Conservation (phyloP, 2,888 invertebrate species). For the Aphidoletes aphidimyza region DNA sequence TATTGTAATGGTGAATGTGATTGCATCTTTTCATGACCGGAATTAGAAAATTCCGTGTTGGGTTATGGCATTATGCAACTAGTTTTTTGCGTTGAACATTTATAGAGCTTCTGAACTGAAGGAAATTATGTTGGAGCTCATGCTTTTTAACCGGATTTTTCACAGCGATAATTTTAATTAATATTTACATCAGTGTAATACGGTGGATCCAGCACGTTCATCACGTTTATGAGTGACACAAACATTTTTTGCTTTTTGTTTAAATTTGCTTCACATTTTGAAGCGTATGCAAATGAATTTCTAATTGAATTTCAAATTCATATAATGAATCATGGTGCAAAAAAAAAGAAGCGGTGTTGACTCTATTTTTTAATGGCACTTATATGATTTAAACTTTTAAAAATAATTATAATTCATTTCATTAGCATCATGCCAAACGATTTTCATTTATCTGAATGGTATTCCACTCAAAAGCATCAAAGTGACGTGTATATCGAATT, state of each 20-base stretch:
- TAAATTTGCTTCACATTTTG: neutral
- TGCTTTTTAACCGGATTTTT: too few relatives aligned
- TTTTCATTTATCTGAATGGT: neutral
- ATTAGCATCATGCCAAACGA: constrained; percentile 6
- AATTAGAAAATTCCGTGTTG: too few relatives aligned
- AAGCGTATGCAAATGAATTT: neutral
- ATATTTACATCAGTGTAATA: neutral
- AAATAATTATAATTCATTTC: constrained; percentile 11
- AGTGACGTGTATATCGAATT: neutral
- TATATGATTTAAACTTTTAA: neutral
- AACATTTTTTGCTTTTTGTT: too few relatives aligned
- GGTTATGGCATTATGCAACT: too few relatives aligned
- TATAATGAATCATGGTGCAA: neutral
- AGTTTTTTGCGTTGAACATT: too few relatives aligned
- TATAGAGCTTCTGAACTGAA: too few relatives aligned
- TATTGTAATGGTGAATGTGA: too few relatives aligned
- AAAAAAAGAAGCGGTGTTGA: neutral
- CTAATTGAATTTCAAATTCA: neutral
- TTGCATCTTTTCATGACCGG: too few relatives aligned
- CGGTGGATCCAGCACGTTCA: neutral
- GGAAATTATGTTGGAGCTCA: too few relatives aligned
- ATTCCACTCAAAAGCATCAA: neutral
- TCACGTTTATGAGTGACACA: too few relatives aligned
- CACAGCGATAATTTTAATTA: neutral
- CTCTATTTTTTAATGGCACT: neutral